phyloP scores from a whole-genome alignment of 2,797 vertebrate genomes.

The Peromyscus eremicus region DNA sequence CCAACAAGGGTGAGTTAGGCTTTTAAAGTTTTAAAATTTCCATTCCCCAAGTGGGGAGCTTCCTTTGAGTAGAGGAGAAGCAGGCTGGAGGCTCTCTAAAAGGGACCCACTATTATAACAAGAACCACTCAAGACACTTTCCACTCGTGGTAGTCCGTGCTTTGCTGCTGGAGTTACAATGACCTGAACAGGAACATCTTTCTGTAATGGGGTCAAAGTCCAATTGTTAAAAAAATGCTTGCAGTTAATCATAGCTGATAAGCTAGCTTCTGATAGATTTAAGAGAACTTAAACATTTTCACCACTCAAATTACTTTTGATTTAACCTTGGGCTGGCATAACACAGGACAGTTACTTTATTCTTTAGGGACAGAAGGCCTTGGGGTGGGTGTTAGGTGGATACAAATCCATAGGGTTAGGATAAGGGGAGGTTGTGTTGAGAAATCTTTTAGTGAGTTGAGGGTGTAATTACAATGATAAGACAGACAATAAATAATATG shows the following conservation, averaged over 20 bases:
- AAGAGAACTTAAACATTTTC: slow-evolving; percentile 11
- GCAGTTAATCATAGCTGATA: neutral
- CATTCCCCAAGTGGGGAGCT: neutral
- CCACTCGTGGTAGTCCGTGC: neutral
- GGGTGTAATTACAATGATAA: neutral
- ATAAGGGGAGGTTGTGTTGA: neutral
- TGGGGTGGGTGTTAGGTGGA: neutral
- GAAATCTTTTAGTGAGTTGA: neutral
- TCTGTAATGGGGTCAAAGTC: neutral
- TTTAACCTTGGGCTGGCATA: neutral
- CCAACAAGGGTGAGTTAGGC: neutral
- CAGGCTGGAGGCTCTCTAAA: neutral
- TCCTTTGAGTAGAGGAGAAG: neutral
- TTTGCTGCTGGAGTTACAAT: slow-evolving; percentile 4
- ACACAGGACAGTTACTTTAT: neutral
- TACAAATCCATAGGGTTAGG: slow-evolving; percentile 5
- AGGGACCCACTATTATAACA: neutral
- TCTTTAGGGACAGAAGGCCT: slow-evolving; percentile 1
- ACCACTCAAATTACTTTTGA: neutral
- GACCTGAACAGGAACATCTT: slow-evolving; percentile 16
- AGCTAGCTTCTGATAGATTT: neutral
- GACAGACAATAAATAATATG: neutral
- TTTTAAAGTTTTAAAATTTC: too few relatives aligned
- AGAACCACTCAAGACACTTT: neutral
- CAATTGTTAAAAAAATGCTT: neutral